Evolutionary conservation across 2,113 vertebrate species (phyloP).

Genomic region (Phyllostomus hastatus): DNA sequence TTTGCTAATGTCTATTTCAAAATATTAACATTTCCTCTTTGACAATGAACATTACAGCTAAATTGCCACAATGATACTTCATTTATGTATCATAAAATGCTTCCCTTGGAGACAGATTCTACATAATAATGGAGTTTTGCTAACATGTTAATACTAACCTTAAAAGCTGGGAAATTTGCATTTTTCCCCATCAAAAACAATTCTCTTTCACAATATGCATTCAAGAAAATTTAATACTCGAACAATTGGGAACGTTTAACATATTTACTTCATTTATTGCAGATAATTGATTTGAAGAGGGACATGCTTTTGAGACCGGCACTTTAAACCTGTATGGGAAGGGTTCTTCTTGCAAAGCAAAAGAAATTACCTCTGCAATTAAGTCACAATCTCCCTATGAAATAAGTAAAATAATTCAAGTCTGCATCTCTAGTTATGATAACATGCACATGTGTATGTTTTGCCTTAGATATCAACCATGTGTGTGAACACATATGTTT

Average conservation of each 20-base stretch:
- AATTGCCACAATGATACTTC: constrained; percentile 6
- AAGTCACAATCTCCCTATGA: background rate
- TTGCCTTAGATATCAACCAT: background rate
- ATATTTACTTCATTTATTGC: background rate
- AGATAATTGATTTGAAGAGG: constrained; percentile 15
- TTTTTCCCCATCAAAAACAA: background rate
- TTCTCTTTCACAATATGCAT: background rate
- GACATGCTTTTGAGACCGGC: background rate
- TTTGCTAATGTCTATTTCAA: background rate
- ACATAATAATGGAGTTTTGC: background rate
- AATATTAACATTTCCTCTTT: constrained; percentile 9
- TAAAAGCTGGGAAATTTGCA: constrained; percentile 1
- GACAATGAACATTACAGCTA: constrained; percentile 18
- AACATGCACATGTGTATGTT: background rate
- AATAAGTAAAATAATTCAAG: background rate
- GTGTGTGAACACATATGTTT: background rate
- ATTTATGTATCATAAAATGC: constrained; percentile 8
- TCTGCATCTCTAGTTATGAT: background rate
- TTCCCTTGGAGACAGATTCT: constrained; percentile 11
- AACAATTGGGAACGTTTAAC: background rate
- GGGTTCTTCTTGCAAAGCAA: background rate
- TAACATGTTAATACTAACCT: constrained; percentile 2
- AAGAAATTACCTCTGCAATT: background rate
- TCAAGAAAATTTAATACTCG: constrained; percentile 4
- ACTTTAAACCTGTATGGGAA: background rate